Evolutionary conservation across 2,797 vertebrate species (phyloP), one percentile per base, ranked within the genome.

Genomic region (Synaphobranchus kaupii): DNA sequence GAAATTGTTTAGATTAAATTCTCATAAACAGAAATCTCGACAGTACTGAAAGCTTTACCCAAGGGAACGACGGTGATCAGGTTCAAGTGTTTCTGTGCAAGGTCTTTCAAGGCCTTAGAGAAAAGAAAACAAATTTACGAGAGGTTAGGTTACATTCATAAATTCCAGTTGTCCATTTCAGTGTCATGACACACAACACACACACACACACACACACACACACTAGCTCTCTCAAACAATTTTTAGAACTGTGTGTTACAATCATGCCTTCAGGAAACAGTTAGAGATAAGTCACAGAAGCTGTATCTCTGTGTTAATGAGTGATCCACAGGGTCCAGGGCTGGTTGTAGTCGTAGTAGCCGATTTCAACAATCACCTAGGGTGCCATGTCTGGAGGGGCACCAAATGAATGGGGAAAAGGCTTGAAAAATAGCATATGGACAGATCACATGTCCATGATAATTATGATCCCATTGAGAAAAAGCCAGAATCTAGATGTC

Each of bases 91-190:
- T 86, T 91, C 83, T 89, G 58, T 22, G 78, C 17, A 4, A 94
- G 89, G 17, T 89, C 85, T 85, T 86, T 91, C 87, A 94, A 90
- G 66, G 81, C 88, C 93, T 94, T 83, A 15, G 81, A 60, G 28
- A 39, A 15, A 86, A 47, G 50, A 63, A 80, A 76, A 25, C 8
- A 50, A 15, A 22, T 8, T 58, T 15, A 34, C 7, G 13, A 76
- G 71, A 39, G 71, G 0, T 2, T 76, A 76, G 34, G 31, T 63
- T 22, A 50, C 22, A 81, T 50, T 39, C 47, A 39, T 25, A 48
- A 47, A 48, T 81, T 50, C 34, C 44, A 81, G 48, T 39, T 39
- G 39, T 76, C 71, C 15, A 17, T 44, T 13, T 76, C 31, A 76
- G 15, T 15, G 31, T 44, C 28, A 31, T 17, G 31, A 44, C 52